Percentiles rank a stretch among this genome's conserved stretches.
These are phyloP conservation scores for Thamnophis sirtalis DNA, from an alignment of 2,113 vertebrate genomes.

Conservation along the genomic window DNA sequence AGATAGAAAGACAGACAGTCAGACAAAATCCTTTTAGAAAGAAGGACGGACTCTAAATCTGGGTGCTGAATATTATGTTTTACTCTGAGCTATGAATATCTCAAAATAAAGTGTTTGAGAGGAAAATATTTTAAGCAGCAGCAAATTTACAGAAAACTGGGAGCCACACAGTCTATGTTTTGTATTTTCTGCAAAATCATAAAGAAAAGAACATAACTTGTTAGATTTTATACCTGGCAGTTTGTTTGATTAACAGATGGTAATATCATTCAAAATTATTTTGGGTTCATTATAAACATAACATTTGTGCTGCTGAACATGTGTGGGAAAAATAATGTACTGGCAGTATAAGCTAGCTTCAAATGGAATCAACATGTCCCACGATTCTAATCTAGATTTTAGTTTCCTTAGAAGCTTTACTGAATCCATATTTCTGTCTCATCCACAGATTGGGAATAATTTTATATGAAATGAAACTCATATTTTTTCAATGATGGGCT, in stretches of 20 bases:
- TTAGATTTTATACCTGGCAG: not conserved
- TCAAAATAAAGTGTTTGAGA: not conserved
- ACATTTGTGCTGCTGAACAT: not conserved
- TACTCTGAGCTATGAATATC: not conserved
- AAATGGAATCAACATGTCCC: not conserved
- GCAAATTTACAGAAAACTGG: not conserved
- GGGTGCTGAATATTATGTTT: not conserved
- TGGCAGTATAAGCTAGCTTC: not conserved
- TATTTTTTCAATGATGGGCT: not conserved
- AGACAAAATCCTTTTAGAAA: not conserved
- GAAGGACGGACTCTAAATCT: not conserved
- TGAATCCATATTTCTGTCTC: not conserved
- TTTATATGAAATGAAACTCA: not conserved
- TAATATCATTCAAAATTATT: slow-evolving; percentile 1
- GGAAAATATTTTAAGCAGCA: not conserved
- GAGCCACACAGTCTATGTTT: not conserved
- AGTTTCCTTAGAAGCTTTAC: slow-evolving; percentile 6
- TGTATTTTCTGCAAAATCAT: not conserved
- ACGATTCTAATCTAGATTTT: not conserved
- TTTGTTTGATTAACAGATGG: not conserved
- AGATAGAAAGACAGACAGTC: not conserved
- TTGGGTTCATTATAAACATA: not conserved
- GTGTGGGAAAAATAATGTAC: not conserved
- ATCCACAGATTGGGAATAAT: not conserved
- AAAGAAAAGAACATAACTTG: not conserved